Base-by-base conservation (phyloP, 35 echinoderm and acorn worm species). In the Ophioderma brevispina region DNA sequence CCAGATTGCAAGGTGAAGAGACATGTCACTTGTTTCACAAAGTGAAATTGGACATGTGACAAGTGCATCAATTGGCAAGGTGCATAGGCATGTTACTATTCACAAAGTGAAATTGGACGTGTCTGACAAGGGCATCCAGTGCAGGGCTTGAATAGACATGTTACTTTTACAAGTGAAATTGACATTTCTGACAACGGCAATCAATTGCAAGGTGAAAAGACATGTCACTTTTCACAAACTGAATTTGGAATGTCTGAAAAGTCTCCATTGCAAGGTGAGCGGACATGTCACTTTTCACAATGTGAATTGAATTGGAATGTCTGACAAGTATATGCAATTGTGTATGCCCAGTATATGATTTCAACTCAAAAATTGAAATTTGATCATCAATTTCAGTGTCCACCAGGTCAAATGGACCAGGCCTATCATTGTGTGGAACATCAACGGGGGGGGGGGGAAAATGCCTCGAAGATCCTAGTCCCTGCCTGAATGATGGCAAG, bases 401-500 rank as follows among this genome's bases (percentile, higher is more conserved):
- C 59, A 18, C 2, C 59, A 70, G 59, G 59, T 13, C 59, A 70
- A 30, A 70, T 70, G 59, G 19, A 70, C 23, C 38, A 4, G 50
- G 23, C n/a, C 59, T 39, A 46, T 33, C 41, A 0, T n/a, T 97
- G 95, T 46, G 19, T 86, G 13, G 38, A n/a, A 77, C 55, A 76
- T 85, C 33, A 37, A 87, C 13, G 92, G 85, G n/a, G n/a, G n/a
- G n/a, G n/a, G n/a, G n/a, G n/a, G n/a, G n/a, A n/a, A n/a, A n/a
- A 41, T 92, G 89, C 33, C 42, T 15, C 10, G 59, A 8, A 3
- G 59, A 17, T 0, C 85, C 83, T 38, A 84, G 82, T 42, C 89
- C 92, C 1, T 94, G 95, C 36, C 49, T 63, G 21, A 94, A 94
- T 75, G 89, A 81, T 31, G 95, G 80, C 0, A 91, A 32, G 0